These are phyloP conservation scores for Ostrea denselamellosa DNA, from an alignment of 1,140 invertebrate genomes.

Conservation along the genomic window DNA sequence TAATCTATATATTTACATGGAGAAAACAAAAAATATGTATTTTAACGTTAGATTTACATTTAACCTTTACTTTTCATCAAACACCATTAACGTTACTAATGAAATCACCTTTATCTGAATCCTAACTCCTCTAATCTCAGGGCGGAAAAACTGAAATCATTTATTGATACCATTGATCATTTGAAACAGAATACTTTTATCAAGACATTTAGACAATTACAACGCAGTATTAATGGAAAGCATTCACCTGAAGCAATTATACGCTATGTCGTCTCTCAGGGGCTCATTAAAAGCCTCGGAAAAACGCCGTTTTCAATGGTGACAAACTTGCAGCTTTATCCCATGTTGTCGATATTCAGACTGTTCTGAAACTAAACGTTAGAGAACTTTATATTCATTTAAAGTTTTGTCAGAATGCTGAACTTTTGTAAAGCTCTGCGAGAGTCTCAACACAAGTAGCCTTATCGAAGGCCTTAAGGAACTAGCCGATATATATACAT, in stretches of 20 bases:
- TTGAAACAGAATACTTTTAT: constrained; percentile 33
- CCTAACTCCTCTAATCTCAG: not conserved
- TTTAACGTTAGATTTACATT: not conserved
- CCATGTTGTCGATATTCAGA: not conserved
- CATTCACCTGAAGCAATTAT: not conserved
- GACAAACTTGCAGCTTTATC: not conserved
- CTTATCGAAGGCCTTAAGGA: not conserved
- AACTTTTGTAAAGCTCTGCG: not conserved
- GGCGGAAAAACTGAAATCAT: constrained; percentile 10
- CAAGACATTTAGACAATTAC: constrained; percentile 24
- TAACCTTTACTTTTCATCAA: not conserved
- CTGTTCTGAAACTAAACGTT: not conserved
- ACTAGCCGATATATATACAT: constrained; percentile 1
- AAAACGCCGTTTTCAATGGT: not conserved
- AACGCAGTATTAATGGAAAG: not conserved
- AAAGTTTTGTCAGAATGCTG: not conserved
- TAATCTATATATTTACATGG: not conserved
- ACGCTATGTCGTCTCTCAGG: not conserved
- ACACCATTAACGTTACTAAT: constrained; percentile 3
- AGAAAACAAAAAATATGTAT: not conserved
- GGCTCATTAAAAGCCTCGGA: constrained; percentile 5
- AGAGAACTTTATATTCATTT: not conserved
- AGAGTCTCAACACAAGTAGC: not conserved
- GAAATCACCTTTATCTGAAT: not conserved
- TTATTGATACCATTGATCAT: constrained; percentile 29